These are phyloP conservation scores for Sinodicranocentrus sp. DNA, from an alignment of 2,888 invertebrate genomes.

Conservation along the genomic window DNA sequence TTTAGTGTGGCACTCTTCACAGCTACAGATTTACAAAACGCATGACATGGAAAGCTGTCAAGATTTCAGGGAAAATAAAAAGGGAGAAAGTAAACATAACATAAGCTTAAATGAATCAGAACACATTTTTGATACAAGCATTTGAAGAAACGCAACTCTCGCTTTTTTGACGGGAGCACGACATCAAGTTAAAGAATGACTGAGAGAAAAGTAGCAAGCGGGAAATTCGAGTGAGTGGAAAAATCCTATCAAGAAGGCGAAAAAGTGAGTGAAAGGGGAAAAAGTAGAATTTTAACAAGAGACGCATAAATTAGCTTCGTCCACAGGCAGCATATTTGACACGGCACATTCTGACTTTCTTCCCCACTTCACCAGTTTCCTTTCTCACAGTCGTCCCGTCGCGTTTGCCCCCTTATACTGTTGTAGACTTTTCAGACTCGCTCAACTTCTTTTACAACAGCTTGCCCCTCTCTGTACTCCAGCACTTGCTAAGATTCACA, in stretches of 20 bases:
- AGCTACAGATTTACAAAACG: conserved; percentile 35
- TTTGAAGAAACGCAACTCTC: conserved; percentile 17
- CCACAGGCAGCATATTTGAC: conserved; percentile 31
- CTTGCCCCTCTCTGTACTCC: too few species aligned
- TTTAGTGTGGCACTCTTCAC: too few species aligned
- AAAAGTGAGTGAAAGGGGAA: conserved; percentile 23
- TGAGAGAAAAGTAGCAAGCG: not conserved
- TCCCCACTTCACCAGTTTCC: conserved; percentile 34
- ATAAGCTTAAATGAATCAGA: too few species aligned
- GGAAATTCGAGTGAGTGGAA: not conserved
- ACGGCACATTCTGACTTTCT: conserved; percentile 43
- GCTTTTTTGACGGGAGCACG: conserved; percentile 30
- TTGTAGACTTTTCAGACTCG: too few species aligned
- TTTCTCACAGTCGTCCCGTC: conserved; percentile 20
- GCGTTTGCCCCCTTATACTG: too few species aligned
- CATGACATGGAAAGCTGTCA: conserved; percentile 56
- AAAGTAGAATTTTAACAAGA: conserved; percentile 44
- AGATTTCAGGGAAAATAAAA: conserved; percentile 35
- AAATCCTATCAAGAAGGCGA: not conserved
- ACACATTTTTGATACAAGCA: too few species aligned
- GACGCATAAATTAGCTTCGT: conserved; percentile 53
- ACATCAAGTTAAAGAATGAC: conserved; percentile 42
- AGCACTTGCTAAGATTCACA: too few species aligned
- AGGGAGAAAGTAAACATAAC: conserved; percentile 26
- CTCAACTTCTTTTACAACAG: too few species aligned